Evolutionary conservation across 2,113 vertebrate genomes (phyloP).

Genomic region (Myanophis thanlyinensis): DNA sequence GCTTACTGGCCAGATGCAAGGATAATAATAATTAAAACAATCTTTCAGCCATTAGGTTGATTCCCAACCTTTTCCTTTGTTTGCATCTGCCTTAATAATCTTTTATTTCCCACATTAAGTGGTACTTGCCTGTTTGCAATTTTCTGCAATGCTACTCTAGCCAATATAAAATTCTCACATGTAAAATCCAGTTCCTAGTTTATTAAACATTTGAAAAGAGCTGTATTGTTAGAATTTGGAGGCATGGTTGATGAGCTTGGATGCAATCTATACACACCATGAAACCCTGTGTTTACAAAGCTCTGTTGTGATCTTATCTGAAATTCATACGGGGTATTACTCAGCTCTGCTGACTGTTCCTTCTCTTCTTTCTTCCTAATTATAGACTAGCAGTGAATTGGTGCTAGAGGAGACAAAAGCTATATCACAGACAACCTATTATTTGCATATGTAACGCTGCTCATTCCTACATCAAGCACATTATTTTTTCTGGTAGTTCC

Average conservation of each 20-base stretch:
- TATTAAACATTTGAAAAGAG: neutral
- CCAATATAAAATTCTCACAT: neutral
- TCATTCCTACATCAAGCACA: slow-evolving; percentile 12
- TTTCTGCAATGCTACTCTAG: neutral
- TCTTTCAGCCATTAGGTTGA: neutral
- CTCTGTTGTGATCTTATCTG: slow-evolving; percentile 29
- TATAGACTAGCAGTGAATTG: slow-evolving; percentile 30
- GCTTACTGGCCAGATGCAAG: neutral
- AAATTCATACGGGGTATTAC: slow-evolving; percentile 28
- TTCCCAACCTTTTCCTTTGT: neutral
- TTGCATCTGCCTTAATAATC: neutral
- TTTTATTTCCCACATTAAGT: neutral
- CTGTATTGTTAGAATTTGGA: neutral
- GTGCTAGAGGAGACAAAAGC: slow-evolving; percentile 23
- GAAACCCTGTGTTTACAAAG: slow-evolving; percentile 4
- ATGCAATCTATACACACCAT: neutral
- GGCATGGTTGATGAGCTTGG: neutral
- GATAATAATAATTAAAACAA: neutral
- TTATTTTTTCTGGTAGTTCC: neutral
- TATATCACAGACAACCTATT: slow-evolving; percentile 27
- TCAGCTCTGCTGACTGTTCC: slow-evolving; percentile 11
- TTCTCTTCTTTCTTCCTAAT: slow-evolving; percentile 29
- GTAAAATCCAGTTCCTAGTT: neutral
- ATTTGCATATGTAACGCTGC: slow-evolving; percentile 16
- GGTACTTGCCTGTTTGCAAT: neutral